These are phyloP conservation scores for Camponotus floridanus DNA, from an alignment of 1,140 invertebrate species.

Conservation along the genomic window DNA sequence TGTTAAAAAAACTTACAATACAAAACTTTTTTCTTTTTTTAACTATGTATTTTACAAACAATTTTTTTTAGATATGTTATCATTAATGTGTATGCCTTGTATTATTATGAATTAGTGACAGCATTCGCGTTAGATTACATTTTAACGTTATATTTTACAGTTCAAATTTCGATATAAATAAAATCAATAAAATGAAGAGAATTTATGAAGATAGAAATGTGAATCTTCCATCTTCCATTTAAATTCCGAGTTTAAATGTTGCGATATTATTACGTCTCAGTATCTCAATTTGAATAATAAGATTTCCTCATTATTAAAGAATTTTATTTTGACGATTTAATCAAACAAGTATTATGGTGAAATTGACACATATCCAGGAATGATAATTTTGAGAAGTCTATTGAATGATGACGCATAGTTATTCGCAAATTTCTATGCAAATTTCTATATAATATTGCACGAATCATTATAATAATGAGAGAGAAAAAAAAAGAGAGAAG, in stretches of 20 bases:
- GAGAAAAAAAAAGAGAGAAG: background rate
- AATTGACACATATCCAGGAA: background rate
- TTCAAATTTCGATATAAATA: background rate
- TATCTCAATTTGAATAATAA: slow-evolving; percentile 40
- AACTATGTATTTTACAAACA: background rate
- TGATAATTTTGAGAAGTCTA: slow-evolving; percentile 20
- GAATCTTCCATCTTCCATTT: background rate
- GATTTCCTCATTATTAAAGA: slow-evolving; percentile 36
- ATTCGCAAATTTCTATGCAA: background rate
- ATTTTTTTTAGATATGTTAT: background rate
- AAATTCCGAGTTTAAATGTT: slow-evolving; percentile 16
- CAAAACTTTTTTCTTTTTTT: background rate
- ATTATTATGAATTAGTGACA: background rate
- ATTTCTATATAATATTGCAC: background rate
- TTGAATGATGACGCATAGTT: slow-evolving; percentile 1
- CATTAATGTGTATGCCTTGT: background rate
- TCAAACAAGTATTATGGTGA: background rate
- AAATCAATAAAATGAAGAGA: background rate
- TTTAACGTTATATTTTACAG: background rate
- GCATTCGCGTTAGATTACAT: background rate
- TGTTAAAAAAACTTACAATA: background rate
- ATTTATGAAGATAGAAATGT: background rate
- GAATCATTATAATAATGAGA: background rate
- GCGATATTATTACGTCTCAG: slow-evolving; percentile 19
- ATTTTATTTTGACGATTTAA: slow-evolving; percentile 40